These are phyloP conservation scores for Chrysemys picta DNA, from an alignment of 2,113 vertebrate species.

Conservation along the genomic window DNA sequence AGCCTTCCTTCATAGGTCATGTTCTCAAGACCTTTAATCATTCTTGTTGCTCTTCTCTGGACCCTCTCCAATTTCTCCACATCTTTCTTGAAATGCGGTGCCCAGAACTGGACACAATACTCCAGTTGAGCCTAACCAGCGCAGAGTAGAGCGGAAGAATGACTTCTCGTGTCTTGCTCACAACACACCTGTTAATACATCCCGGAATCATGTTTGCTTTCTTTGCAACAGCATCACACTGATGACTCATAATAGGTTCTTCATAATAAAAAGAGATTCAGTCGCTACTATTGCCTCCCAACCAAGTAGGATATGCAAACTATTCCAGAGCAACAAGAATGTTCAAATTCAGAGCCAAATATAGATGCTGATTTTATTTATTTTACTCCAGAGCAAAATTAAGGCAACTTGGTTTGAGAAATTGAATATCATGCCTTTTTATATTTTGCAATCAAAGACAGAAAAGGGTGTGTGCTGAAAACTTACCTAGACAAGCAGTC, in stretches of 20 bases:
- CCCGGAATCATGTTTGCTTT: too few species aligned
- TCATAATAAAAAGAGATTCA: not conserved
- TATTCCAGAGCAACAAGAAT: not conserved
- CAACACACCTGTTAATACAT: too few species aligned
- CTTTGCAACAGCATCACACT: too few species aligned
- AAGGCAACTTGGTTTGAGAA: not conserved
- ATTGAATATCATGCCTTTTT: not conserved
- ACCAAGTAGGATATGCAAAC: not conserved
- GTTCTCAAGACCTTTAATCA: too few species aligned
- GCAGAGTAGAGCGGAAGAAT: too few species aligned
- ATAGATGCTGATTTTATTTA: not conserved
- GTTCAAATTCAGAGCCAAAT: not conserved
- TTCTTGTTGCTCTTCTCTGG: too few species aligned
- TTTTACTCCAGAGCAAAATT: not conserved
- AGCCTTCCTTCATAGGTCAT: too few species aligned
- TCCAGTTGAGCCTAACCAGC: too few species aligned
- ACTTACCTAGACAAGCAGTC: slow-evolving; percentile 64
- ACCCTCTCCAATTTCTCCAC: too few species aligned
- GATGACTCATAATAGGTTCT: not conserved
- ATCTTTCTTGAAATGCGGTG: too few species aligned
- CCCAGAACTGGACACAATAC: too few species aligned
- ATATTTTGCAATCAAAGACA: not conserved
- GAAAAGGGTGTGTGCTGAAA: not conserved
- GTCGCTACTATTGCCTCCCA: not conserved
- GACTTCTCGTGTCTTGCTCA: too few species aligned